phyloP scores from a whole-genome alignment of 2,113 vertebrate species.

The Daubentonia madagascariensis region DNA sequence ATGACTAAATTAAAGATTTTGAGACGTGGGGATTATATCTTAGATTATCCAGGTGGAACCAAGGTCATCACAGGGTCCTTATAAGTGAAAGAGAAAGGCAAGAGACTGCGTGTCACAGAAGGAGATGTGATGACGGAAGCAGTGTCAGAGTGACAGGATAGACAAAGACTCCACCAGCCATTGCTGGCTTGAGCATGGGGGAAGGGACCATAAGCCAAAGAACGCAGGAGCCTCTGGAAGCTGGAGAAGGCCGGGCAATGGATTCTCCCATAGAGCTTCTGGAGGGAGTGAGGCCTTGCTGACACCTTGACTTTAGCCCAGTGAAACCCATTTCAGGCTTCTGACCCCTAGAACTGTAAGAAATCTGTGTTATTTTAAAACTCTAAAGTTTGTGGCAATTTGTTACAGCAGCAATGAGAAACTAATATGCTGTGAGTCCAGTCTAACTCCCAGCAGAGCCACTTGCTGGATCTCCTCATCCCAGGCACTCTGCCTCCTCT shows the following conservation, averaged over 20 bases:
- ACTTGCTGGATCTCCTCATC: background rate
- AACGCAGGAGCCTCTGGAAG: background rate
- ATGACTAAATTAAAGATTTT: conserved; percentile 1
- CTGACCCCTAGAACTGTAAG: background rate
- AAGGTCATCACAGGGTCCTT: background rate
- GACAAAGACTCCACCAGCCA: background rate
- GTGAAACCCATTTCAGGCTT: background rate
- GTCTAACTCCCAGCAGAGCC: background rate
- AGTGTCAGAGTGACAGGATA: background rate
- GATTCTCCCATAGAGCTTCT: background rate
- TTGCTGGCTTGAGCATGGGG: background rate
- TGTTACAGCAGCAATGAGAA: background rate
- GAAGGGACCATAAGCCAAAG: background rate
- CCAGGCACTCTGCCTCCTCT: background rate
- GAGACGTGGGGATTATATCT: background rate
- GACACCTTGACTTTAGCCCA: background rate
- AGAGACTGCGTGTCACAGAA: background rate
- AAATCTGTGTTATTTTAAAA: background rate
- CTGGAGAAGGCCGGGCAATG: background rate
- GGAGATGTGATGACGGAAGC: background rate
- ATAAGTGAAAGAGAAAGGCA: background rate
- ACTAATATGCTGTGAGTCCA: background rate
- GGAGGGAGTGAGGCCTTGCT: background rate
- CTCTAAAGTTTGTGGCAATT: background rate
- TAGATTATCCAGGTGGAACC: background rate